Evolutionary conservation across 2,113 vertebrate genomes (phyloP), one percentile per base, ranked within the genome.

Genomic region (Phaethornis superciliosus): DNA sequence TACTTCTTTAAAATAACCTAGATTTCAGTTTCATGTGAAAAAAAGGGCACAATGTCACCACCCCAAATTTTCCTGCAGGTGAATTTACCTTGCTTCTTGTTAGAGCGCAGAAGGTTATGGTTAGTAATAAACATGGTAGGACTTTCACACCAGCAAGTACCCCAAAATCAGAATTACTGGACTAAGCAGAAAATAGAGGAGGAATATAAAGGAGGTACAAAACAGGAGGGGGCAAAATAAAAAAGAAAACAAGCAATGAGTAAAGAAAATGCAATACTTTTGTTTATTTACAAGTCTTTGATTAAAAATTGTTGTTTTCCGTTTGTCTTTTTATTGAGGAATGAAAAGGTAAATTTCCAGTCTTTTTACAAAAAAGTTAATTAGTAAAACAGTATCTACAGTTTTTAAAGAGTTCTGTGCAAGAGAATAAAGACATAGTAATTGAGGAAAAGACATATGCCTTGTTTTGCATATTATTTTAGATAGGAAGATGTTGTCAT

Each of bases 121-220:
- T 88, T 90, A 81, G 91, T 95, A 88, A 72, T 84, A 90, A 89
- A 76, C 22, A 14, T 71, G 44, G 46, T 80, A 68, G 23, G 55
- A 90, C 67, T 54, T 94, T 69, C 79, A 52, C 13, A 55, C 8
- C 15, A 28, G 55, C 27, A 68, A 94, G 55, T 63, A 89, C 6
- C 28, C 19, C 49, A 76, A 90, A 26, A 30, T 78, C 55, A 86
- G 67, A 93, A 75, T 21, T 78, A 30, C 27, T 37, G 42, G 33
- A 81, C 22, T 83, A 17, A 60, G 30, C 30, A 72, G 47, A 95
- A 89, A 75, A 42, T 22, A 51, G 21, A 67, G 47, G 58, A 37
- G 33, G 22, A 46, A 16, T 21, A 12, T 46, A 17, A 78, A 77
- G 28, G 46, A 54, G 24, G 56, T 47, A 52, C 58, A 74, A 82